These are phyloP conservation scores for Dinothrombium tinctorium DNA, from an alignment of 1,140 invertebrate species.

Conservation along the genomic window DNA sequence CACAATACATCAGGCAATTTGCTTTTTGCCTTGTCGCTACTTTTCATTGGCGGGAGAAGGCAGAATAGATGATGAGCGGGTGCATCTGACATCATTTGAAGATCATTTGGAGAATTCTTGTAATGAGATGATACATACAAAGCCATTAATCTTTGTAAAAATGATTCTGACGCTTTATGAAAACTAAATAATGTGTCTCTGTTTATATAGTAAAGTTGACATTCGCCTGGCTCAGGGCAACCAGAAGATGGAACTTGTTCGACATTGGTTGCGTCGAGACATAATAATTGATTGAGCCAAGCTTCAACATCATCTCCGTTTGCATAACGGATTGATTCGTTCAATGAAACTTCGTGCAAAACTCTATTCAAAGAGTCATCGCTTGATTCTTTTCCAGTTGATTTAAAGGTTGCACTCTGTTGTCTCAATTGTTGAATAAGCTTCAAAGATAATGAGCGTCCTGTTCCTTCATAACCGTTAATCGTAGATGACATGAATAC, in stretches of 20 bases:
- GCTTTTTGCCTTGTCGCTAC: constrained; percentile 28
- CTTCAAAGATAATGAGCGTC: constrained; percentile 81
- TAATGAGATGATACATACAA: constrained; percentile 95
- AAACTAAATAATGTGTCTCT: constrained; percentile 90
- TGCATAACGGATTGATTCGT: constrained; percentile 87
- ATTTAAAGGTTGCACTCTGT: constrained; percentile 40
- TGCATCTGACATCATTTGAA: constrained; percentile 95
- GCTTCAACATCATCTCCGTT: constrained; percentile 61
- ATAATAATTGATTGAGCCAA: constrained; percentile 78
- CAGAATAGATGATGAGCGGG: constrained; percentile 94
- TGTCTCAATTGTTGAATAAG: constrained; percentile 63
- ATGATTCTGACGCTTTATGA: constrained; percentile 79
- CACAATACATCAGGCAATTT: constrained; percentile 65
- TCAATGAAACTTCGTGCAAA: constrained; percentile 35
- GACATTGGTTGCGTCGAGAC: constrained; percentile 53
- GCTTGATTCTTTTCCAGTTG: constrained; percentile 5
- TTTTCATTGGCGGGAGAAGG: constrained; percentile 57
- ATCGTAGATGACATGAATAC: constrained; percentile 92
- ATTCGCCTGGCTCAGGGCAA: constrained; percentile 60
- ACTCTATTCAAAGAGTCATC: constrained; percentile 18
- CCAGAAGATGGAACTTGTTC: constrained; percentile 35
- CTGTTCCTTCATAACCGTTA: constrained; percentile 96
- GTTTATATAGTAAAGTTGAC: constrained; percentile 47
- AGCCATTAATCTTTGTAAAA: constrained; percentile 70
- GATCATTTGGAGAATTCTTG: constrained; percentile 95